phyloP scores from a whole-genome alignment of 2,888 invertebrate genomes.

The Carcina quercana region DNA sequence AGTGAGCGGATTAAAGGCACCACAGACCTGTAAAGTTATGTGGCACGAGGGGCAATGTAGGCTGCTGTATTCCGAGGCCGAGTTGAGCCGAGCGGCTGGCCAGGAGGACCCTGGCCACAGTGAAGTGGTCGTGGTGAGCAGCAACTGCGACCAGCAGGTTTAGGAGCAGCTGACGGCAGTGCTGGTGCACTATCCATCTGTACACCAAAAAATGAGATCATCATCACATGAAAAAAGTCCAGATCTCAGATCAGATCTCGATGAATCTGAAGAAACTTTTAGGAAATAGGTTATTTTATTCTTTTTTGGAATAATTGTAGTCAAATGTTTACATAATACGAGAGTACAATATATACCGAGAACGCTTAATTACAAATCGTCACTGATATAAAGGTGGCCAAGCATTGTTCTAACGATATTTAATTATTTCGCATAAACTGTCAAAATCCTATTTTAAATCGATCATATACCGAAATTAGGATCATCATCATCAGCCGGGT shows the following conservation, averaged over 20 bases:
- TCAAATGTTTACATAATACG: no score
- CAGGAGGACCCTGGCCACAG: constrained; percentile 87
- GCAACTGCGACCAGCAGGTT: constrained; percentile 93
- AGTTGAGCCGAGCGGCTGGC: constrained; percentile 86
- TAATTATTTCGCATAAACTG: no score
- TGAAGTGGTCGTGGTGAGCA: constrained; percentile 92
- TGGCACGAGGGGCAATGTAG: constrained; percentile 78
- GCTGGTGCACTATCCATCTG: constrained; percentile 91
- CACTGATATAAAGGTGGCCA: background rate
- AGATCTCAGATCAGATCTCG: no score
- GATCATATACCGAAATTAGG: no score
- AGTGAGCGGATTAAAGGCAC: no score
- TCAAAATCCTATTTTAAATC: no score
- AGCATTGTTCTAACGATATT: no score
- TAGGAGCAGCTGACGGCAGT: constrained; percentile 93
- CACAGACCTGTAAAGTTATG: constrained; percentile 91
- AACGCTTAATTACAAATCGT: no score
- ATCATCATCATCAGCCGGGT: no score
- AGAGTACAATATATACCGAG: no score
- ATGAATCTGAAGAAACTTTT: background rate
- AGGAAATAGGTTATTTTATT: background rate
- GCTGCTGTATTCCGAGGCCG: constrained; percentile 82
- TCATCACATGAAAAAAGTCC: no score
- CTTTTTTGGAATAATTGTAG: background rate
- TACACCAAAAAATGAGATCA: no score